A percentile compares a stretch with the other conserved stretches of the same genome.
phyloP scores from a whole-genome alignment of 2,888 invertebrate genomes.

The Oligia fasciuncula region DNA sequence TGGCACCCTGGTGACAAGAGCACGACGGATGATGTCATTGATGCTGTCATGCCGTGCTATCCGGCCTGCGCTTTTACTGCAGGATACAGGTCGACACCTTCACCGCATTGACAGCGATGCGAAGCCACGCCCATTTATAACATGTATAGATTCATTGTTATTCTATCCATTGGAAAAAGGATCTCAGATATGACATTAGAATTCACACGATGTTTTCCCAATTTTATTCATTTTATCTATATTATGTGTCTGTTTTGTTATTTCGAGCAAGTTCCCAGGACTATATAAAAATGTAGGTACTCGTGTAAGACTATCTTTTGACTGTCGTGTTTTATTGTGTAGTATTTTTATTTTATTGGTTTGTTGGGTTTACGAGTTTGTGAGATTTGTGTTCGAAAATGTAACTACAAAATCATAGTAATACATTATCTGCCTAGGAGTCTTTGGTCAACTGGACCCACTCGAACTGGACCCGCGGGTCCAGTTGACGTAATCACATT shows the following conservation, averaged over 20 bases:
- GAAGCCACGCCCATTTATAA: no score
- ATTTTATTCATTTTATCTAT: constrained; percentile 1
- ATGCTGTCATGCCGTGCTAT: no score
- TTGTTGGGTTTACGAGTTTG: constrained; percentile 3
- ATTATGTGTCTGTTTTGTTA: neutral
- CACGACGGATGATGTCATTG: no score
- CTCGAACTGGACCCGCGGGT: no score
- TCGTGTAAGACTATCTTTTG: neutral
- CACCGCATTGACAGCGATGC: no score
- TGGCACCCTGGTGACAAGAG: no score
- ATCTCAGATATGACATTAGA: constrained; percentile 15
- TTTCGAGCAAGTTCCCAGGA: neutral
- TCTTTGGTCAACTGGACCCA: no score
- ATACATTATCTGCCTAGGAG: no score
- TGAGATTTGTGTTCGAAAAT: neutral
- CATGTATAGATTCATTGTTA: neutral
- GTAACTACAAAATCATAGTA: neutral
- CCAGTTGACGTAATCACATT: no score
- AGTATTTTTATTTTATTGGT: constrained; percentile 1
- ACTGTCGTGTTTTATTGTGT: neutral
- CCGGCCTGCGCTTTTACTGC: no score
- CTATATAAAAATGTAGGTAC: neutral
- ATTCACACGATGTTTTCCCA: constrained; percentile 26
- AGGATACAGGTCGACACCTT: no score
- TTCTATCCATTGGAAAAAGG: neutral